Evolutionary conservation across 2,113 vertebrate genomes (phyloP).

Genomic region (Dendrocopos noguchii): DNA sequence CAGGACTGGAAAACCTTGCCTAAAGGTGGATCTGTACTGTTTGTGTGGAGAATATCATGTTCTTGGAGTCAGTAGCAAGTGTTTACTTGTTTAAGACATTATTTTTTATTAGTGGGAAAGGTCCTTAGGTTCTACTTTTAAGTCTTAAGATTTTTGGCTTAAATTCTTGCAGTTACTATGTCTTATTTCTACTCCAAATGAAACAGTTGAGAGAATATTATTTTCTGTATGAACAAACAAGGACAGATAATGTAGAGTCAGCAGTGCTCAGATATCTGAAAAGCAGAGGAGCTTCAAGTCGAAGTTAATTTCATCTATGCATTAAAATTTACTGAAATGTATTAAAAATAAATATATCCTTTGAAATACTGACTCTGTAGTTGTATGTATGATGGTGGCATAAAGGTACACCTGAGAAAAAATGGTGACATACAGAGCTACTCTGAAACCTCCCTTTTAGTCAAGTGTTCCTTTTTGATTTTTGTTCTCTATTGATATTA

Average conservation of each 20-base stretch:
- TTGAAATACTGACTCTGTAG: not conserved
- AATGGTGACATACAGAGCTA: not conserved
- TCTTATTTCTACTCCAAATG: not conserved
- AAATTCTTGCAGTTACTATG: not conserved
- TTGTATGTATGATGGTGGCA: not conserved
- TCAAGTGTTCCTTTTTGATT: not conserved
- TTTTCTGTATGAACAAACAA: not conserved
- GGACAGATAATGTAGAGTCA: not conserved
- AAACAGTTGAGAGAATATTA: not conserved
- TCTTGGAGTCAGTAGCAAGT: not conserved
- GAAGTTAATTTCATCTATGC: not conserved
- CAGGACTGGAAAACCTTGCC: slow-evolving; percentile 27
- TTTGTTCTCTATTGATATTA: not conserved
- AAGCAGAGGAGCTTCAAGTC: not conserved
- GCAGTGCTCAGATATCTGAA: not conserved
- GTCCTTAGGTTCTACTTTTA: not conserved
- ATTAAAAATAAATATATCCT: not conserved
- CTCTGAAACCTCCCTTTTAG: not conserved
- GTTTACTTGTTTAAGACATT: slow-evolving; percentile 17
- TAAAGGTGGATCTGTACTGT: slow-evolving; percentile 24
- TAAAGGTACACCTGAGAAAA: not conserved
- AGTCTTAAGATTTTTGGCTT: not conserved
- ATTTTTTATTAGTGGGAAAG: not conserved
- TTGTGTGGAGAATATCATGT: not conserved
- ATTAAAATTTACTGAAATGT: not conserved